phyloP scores from a whole-genome alignment of 2,888 invertebrate genomes.

The Autographa gamma region DNA sequence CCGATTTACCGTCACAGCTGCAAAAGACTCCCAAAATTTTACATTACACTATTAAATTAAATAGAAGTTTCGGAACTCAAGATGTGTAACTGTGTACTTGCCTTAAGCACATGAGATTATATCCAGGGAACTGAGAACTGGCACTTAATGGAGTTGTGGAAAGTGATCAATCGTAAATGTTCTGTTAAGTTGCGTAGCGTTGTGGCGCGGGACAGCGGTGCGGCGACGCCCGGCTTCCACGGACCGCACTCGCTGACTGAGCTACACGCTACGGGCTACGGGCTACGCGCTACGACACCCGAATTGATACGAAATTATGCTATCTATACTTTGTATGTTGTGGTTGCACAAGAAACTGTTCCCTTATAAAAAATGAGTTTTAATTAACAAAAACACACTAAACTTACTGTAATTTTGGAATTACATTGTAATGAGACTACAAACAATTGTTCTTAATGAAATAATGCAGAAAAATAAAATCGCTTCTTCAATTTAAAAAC shows the following conservation, averaged over 20 bases:
- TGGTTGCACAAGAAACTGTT: neutral
- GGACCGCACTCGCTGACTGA: conserved; percentile 81
- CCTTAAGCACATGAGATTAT: conserved; percentile 52
- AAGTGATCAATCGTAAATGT: conserved; percentile 57
- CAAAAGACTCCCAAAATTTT: neutral
- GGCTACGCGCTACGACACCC: conserved; percentile 67
- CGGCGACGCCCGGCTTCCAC: conserved; percentile 78
- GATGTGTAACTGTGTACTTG: conserved; percentile 65
- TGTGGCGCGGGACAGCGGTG: conserved; percentile 62
- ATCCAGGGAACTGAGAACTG: conserved; percentile 57
- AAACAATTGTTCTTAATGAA: too few species aligned
- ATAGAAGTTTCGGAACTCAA: conserved; percentile 34
- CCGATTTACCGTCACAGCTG: neutral
- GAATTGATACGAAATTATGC: conserved; percentile 16
- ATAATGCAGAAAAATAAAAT: too few species aligned
- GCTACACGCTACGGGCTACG: conserved; percentile 71
- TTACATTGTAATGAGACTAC: too few species aligned
- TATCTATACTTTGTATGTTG: conserved; percentile 2
- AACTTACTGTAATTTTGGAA: too few species aligned
- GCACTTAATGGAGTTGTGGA: conserved; percentile 62
- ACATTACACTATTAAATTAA: neutral
- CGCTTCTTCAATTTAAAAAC: too few species aligned
- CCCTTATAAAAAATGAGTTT: neutral
- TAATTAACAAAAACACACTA: too few species aligned
- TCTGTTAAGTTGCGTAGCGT: conserved; percentile 65